phyloP scores from a whole-genome alignment of 2,113 vertebrate genomes.

The Mus musculus region GRCm39 chr3:138747501-138748000 shows the following conservation, averaged over 20 bases:
- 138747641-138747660: neutral
- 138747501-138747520: constrained; percentile 6
- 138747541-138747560: neutral
- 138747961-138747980: neutral
- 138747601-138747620: neutral
- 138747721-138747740: neutral
- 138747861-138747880: neutral
- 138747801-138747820: neutral
- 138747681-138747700: neutral
- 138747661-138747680: neutral
- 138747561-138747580: neutral
- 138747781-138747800: neutral
- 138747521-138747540: neutral
- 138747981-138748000: too few species aligned
- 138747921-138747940: too few species aligned
- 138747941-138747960: neutral
- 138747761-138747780: neutral
- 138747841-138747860: neutral
- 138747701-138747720: neutral
- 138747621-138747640: constrained; percentile 13
- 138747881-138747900: neutral
- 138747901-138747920: neutral
- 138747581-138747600: neutral
- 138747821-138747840: neutral
- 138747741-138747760: neutral